Evolutionary conservation across 2,113 vertebrate genomes (phyloP), one percentile per base, ranked within the genome.

Genomic region (Phylloscopus whistleri): DNA sequence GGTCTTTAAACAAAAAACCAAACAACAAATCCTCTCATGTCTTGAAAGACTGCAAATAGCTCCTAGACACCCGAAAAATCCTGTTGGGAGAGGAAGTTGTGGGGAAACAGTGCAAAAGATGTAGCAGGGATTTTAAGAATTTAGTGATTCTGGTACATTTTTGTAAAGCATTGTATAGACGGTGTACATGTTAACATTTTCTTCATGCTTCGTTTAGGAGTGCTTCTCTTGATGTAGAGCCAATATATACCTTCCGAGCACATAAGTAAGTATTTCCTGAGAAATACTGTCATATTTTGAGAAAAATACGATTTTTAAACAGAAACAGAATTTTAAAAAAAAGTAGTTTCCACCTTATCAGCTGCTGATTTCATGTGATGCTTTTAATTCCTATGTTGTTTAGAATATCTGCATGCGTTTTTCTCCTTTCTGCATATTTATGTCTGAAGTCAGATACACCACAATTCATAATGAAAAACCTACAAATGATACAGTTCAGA

Each of bases 161-260:
- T 93, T 89, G 18, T 87, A 43, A 96, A 44, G 56, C 20, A 16
- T 87, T 39, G 6, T 72, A n/a, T 60, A 35, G 49, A 15, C 92
- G 11, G 9, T 74, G 59, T 75, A 31, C 46, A 10, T 31, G 33
- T 67, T 91, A 90, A 94, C 10, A 7, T 74, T 93, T 87, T 86
- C 95, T 52, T 86, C 96, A 24, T 98, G 39, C 53, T 94, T 96
- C 48, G 11, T 93, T 93, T 97, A 99, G 99, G 98, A 99, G 99
- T 95, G 97, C 99, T 9, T 99, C 99, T 90, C 98, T 99, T 93
- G 99, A 99, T 67, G 99, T 99, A 94, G 99, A 99, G 91, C 99
- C 99, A 11, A 99, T 99, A 97, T 99, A 99, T 97, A 99, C 99
- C 6, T 99, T 99, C 98, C 99, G 99, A 94, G 99, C 99, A 82